Evolutionary conservation across 2,888 invertebrate genomes (phyloP).

Genomic region (Hirtodrosophila trivittata): DNA sequence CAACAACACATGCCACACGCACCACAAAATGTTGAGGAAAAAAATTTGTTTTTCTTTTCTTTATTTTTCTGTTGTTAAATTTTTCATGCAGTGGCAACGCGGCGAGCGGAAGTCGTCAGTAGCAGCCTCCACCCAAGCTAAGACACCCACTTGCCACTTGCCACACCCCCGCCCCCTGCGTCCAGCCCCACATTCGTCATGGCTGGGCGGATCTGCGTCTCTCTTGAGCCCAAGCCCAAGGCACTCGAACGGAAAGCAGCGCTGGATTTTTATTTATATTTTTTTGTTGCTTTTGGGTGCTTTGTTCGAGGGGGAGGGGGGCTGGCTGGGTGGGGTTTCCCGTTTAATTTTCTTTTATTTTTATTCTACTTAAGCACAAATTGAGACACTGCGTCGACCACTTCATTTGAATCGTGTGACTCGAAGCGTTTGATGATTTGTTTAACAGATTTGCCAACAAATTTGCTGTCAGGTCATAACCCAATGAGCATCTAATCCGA

Average conservation of each 20-base stretch:
- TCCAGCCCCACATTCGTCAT: constrained; percentile 51
- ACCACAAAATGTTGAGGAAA: constrained; percentile 27
- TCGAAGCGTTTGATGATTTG: constrained; percentile 70
- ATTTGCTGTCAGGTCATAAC: constrained; percentile 46
- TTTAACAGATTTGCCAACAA: constrained; percentile 61
- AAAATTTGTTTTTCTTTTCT: constrained; percentile 5
- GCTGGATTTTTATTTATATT: constrained; percentile 30
- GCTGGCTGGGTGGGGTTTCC: constrained; percentile 3
- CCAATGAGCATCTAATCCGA: neutral
- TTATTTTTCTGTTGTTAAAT: constrained; percentile 43
- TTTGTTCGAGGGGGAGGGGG: neutral
- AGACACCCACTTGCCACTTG: neutral
- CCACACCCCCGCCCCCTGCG: neutral
- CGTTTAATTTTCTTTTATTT: constrained; percentile 18
- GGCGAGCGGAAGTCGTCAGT: constrained; percentile 52
- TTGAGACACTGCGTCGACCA: constrained; percentile 28
- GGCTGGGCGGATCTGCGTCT: constrained; percentile 60
- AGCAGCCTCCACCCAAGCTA: constrained; percentile 18
- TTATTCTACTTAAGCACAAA: constrained; percentile 15
- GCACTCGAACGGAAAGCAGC: constrained; percentile 66
- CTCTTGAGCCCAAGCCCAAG: constrained; percentile 39
- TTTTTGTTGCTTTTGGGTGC: constrained; percentile 5
- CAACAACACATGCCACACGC: constrained; percentile 20
- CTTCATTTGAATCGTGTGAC: constrained; percentile 63
- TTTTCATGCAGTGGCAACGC: constrained; percentile 28